Base-by-base conservation (phyloP, 2,797 vertebrate genomes). In the Dicrostonyx torquatus region DNA sequence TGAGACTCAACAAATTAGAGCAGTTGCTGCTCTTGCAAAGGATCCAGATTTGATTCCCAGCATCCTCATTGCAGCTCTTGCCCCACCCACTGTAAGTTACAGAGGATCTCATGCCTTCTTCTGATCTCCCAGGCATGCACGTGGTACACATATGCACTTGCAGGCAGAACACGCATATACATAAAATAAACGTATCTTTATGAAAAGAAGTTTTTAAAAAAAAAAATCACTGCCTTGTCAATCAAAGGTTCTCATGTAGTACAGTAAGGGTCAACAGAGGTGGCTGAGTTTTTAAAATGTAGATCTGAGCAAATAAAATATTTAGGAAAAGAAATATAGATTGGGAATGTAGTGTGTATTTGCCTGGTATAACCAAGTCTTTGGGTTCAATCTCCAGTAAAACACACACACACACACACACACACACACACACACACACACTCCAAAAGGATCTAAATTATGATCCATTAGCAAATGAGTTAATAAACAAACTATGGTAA, bases 301-400 rank as follows among this genome's bases (percentile, higher is more conserved):
- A 95, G 14, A 58, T 53, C 43, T 62, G 58, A 96, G 48, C 40
- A 79, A 82, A 87, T 72, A 58, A 53, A 93, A n/a, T 72, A 76
- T 37, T 75, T 68, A 31, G 37, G 34, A 80, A 93, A 64, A 86
- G 55, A 93, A 95, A 78, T 37, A 34, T 29, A 66, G 22, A 2
- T 37, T 89, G 34, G 9, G 60, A 22, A 45, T 76, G 20, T n/a
- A 62, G 70, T 45, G 45, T 48, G 31, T 6, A 77, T 26, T 77
- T 77, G 43, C 22, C 22, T 48, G 24, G 18, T 60, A 48, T n/a
- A 34, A 64, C 5, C 34, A 89, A 64, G 73, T 64, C 22, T 72
- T 3, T 64, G 55, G 40, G 43, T 29, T 89, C 58, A 31, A 20
- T 37, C 77, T 43, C 34, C 15, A 72, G 22, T 37, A 72, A 50